A percentile compares a stretch with the other conserved stretches of the same genome.
Evolutionary conservation across 1,140 invertebrate genomes (phyloP).

Genomic region (Thaumetopoea pityocampa): DNA sequence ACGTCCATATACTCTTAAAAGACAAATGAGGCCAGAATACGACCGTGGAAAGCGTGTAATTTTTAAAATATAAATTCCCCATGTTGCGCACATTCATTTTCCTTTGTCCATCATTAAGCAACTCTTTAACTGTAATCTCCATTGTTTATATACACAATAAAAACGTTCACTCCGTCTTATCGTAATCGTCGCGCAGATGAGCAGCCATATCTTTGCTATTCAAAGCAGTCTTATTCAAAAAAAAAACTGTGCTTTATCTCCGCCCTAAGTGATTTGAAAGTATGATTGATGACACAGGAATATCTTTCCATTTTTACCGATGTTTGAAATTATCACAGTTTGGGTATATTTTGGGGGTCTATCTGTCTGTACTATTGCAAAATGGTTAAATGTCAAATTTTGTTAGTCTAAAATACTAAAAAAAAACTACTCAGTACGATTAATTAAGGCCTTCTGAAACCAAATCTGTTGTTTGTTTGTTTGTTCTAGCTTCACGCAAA

Average conservation of each 20-base stretch:
- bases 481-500: too few relatives aligned
- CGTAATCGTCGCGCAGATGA: slow-evolving; percentile 14
- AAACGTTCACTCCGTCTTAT: slow-evolving; percentile 20
- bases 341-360: too few relatives aligned
- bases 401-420: too few relatives aligned
- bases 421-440: too few relatives aligned
- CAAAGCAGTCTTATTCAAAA: slow-evolving; percentile 24
- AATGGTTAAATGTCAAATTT: too few relatives aligned
- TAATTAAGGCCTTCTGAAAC: too few relatives aligned
- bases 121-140: slow-evolving; percentile 19
- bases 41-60: slow-evolving; percentile 25
- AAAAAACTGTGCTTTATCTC: slow-evolving; percentile 17
- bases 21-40: slow-evolving; percentile 35
- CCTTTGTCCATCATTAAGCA: slow-evolving; percentile 19
- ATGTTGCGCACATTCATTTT: slow-evolving; percentile 15
- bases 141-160: slow-evolving; percentile 23
- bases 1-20: slow-evolving; percentile 35
- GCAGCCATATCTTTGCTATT: slow-evolving; percentile 18
- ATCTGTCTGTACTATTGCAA: too few relatives aligned
- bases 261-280: slow-evolving; percentile 29
- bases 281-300: slow-evolving; percentile 35
- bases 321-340: slow-evolving; percentile 22
- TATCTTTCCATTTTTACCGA: slow-evolving; percentile 20
- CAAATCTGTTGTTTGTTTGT: too few relatives aligned
- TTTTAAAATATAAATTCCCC: slow-evolving; percentile 23